Percentiles rank a stretch among this genome's conserved stretches.
Evolutionary conservation across 1,140 invertebrate species (phyloP).

Genomic region (Ostrea edulis): DNA sequence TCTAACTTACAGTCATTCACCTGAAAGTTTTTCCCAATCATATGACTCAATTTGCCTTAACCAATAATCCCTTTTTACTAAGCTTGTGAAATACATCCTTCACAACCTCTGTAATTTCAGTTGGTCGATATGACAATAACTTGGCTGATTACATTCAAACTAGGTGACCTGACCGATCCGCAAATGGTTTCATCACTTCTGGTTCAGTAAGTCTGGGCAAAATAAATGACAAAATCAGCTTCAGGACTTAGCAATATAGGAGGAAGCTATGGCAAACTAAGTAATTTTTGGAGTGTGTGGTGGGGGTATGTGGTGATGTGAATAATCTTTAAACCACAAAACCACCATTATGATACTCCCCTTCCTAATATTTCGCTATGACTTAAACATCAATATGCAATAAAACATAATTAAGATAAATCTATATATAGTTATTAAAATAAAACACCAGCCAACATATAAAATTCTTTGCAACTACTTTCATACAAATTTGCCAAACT

Average conservation of each 20-base stretch:
- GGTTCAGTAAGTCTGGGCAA: neutral
- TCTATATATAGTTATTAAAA: too few relatives aligned
- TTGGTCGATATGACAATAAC: constrained; percentile 34
- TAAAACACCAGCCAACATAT: too few relatives aligned
- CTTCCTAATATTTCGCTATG: too few relatives aligned
- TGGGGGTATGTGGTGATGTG: too few relatives aligned
- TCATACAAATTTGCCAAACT: too few relatives aligned
- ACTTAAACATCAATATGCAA: too few relatives aligned
- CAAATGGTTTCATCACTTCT: constrained; percentile 7
- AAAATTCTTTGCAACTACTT: too few relatives aligned
- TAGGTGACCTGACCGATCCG: constrained; percentile 28
- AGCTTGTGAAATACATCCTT: neutral
- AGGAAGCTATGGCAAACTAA: neutral
- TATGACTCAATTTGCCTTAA: constrained; percentile 24
- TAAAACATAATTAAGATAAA: too few relatives aligned
- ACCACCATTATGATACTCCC: neutral
- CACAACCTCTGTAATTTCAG: constrained; percentile 30
- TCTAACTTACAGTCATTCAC: constrained; percentile 7
- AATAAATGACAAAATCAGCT: constrained; percentile 23
- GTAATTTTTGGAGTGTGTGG: too few relatives aligned
- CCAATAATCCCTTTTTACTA: constrained; percentile 17
- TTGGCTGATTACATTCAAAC: constrained; percentile 17
- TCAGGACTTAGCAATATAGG: neutral
- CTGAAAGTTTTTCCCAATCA: constrained; percentile 21
- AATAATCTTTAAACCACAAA: neutral